Conservation (phyloP, 2,113 vertebrate species). For the Prionailurus bengalensis region DNA sequence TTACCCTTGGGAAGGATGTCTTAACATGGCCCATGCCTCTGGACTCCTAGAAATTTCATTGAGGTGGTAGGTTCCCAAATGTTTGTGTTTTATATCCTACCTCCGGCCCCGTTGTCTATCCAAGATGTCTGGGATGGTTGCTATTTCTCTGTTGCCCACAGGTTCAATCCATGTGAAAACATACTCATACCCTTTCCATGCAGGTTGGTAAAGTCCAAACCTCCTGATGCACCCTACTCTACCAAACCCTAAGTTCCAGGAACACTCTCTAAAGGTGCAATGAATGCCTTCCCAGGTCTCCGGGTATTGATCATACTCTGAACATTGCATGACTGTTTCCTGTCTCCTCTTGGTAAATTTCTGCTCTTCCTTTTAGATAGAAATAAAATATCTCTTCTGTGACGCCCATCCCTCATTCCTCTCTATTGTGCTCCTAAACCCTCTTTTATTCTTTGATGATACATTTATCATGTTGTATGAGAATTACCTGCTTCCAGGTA, state of each 20-base stretch:
- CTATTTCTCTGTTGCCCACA: not conserved
- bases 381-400: not conserved
- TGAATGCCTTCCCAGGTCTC: not conserved
- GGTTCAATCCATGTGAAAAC: not conserved
- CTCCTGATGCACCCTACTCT: not conserved
- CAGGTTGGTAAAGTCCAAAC: not conserved
- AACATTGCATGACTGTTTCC: not conserved
- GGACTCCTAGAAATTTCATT: not conserved
- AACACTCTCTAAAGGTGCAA: not conserved
- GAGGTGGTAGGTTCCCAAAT: not conserved
- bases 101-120: not conserved
- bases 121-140: too few relatives aligned
- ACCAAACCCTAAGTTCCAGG: not conserved
- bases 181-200: not conserved
- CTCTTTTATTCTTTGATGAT: not conserved
- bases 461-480: not conserved
- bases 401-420: not conserved
- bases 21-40: not conserved
- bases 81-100: not conserved
- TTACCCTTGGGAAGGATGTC: not conserved
- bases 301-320: not conserved
- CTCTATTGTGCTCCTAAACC: not conserved
- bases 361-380: not conserved
- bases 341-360: not conserved
- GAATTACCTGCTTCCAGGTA: not conserved